Evolutionary conservation across 2,113 vertebrate genomes (phyloP).

Genomic region (Tinamus guttatus): DNA sequence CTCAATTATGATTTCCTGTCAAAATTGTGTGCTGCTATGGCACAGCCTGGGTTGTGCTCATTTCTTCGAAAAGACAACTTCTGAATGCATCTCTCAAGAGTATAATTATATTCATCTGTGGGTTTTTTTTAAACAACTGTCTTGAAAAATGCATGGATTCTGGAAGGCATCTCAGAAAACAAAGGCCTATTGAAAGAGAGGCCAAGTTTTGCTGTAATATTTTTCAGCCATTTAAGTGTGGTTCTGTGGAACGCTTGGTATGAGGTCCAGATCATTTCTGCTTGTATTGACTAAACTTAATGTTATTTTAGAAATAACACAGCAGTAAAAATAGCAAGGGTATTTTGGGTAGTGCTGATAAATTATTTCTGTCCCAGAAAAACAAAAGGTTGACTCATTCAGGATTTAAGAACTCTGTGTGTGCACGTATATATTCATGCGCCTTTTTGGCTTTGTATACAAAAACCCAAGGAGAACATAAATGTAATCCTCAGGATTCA

Average conservation of each 20-base stretch:
- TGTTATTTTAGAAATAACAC: background rate
- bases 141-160: background rate
- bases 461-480: background rate
- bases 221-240: background rate
- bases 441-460: background rate
- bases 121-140: background rate
- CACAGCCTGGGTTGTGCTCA: background rate
- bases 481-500: background rate
- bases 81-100: background rate
- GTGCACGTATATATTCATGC: background rate
- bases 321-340: slow-evolving; percentile 7
- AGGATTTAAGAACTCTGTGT: background rate
- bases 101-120: background rate
- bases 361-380: background rate
- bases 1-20: background rate
- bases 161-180: background rate
- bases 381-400: background rate
- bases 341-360: background rate
- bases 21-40: background rate
- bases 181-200: background rate
- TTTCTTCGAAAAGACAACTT: background rate
- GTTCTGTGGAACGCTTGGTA: background rate
- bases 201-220: fast-evolving
- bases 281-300: background rate
- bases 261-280: background rate